Base-by-base conservation (phyloP, 23 tunicate species). In the Ciona savignyi region DNA sequence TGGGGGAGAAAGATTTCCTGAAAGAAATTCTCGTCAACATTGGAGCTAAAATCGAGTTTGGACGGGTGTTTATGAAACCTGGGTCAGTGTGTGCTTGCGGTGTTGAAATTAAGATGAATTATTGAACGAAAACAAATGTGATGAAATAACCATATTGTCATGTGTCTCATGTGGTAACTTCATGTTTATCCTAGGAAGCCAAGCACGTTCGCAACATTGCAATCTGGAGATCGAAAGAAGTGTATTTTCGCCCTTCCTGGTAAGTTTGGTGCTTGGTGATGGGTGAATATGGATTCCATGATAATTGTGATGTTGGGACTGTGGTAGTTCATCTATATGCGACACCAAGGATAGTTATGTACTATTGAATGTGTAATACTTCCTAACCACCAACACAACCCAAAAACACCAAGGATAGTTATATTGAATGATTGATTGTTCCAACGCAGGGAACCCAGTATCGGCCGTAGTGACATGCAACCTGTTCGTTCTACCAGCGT, bases 1-100 rank as follows among this genome's bases (percentile, higher is more conserved):
- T 93, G 98, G 98, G 98, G 26, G 98, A 93, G 33, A 86, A 87
- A 32, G 98, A 93, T 70, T 93, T 72, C 81, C 68, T 93, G 68
- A 93, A 93, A 64, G 51, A 78, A 0, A 29, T 77, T 6, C 71
- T 93, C 25, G 74, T 63, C 9, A 74, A 35, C 1, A 27, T 93
- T 9, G 98, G 89, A 31, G 98, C 87, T 22, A 93, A 71, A 22
- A 86, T 93, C 56, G 95, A 93, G 25, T 93, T 93, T 63, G 98
- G 98, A 0, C 78, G 98, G 21, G 95, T 93, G 4, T 81, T 86
- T 35, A 93, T 93, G 98, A 93, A 93, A 61, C 98, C 98, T 2
- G 98, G 98, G 96, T 82, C 61, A 15, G n/a, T n/a, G n/a, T n/a
- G n/a, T n/a, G n/a, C n/a, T n/a, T n/a, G n/a, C n/a, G n/a, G n/a